A percentile compares a stretch with the other conserved stretches of the same genome.
Evolutionary conservation across 2,888 invertebrate genomes (phyloP).

Genomic region (Drosophila niveifrons): DNA sequence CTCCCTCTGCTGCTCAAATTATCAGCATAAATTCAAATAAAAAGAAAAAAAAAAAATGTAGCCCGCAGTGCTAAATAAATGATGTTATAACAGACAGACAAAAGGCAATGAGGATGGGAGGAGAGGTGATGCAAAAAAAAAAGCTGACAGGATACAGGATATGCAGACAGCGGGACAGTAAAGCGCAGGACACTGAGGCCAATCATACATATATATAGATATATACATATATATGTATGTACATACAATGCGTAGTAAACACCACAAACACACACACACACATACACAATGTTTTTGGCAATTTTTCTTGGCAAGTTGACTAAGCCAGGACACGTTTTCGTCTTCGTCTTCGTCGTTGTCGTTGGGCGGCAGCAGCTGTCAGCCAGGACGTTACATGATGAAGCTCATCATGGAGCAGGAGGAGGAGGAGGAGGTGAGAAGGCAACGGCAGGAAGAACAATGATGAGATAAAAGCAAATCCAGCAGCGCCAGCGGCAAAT

Average conservation of each 20-base stretch:
- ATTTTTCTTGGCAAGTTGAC: conserved; percentile 74
- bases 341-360: conserved; percentile 1
- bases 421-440: neutral
- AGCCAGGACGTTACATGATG: conserved; percentile 61
- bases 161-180: conserved; percentile 5
- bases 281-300: conserved; percentile 49
- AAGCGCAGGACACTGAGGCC: conserved; percentile 17
- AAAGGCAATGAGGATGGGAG: conserved; percentile 38
- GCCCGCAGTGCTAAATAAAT: conserved; percentile 74
- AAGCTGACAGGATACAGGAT: conserved; percentile 21
- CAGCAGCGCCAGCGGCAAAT: conserved; percentile 42
- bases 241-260: conserved; percentile 16
- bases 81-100: conserved; percentile 76
- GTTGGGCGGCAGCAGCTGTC: conserved; percentile 63
- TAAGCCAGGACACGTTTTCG: conserved; percentile 73
- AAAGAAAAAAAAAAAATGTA: conserved; percentile 39
- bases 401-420: conserved; percentile 68
- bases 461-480: conserved; percentile 57
- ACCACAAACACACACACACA: neutral
- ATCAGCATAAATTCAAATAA: conserved; percentile 79
- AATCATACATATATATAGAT: conserved; percentile 14
- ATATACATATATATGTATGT: neutral
- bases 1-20: conserved; percentile 60
- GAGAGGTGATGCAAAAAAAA: conserved; percentile 24
- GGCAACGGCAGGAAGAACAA: conserved; percentile 6